Evolutionary conservation across 2,888 invertebrate genomes (phyloP), one percentile per base, ranked within the genome.

Genomic region (Zonitis immaculata): DNA sequence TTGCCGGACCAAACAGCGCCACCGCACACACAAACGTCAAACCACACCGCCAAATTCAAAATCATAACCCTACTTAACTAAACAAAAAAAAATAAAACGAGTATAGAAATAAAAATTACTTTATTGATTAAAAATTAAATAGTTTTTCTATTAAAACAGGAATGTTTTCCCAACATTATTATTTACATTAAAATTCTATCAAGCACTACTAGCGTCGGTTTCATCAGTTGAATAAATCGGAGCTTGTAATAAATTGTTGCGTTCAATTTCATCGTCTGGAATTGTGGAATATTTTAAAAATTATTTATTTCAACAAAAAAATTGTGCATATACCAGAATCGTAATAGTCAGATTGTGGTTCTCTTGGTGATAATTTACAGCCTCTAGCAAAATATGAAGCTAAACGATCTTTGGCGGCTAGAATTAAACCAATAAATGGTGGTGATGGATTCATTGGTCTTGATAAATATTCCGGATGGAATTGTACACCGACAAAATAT

Each of bases 401-500:
- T 27, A 97, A 79, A 74, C 91, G 90, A 4, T 89, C 90, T 49
- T 87, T 85, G 0, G 95, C 86, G 6, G 98, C 96, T 57, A 98
- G 79, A 64, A 99, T 86, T 2, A 99, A 80, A 59, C 99, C 99
- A 61, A 97, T 78, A 76, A 97, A 99, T 6, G 95, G 95, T 3
- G 98, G 94, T 18, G 96, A 96, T 0, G 97, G 95, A 47, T 85
- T 86, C 59, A 95, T 76, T 0, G 96, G 96, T 1, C 96, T 81
- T 0, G 95, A 94, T 56, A 95, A 79, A 74, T 98, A 99, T 75
- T 99, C 99, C 0, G 99, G 99, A 77, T 99, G 99, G 77, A 89
- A 99, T 77, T 99, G 99, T 1, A 95, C 95, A 0, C 91, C 91
- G 5, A 97, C 90, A 73, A 90, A 99, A 76, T 90, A 99, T 0